phyloP scores from a whole-genome alignment of 2,888 invertebrate genomes.

The Resseliella maxima region DNA sequence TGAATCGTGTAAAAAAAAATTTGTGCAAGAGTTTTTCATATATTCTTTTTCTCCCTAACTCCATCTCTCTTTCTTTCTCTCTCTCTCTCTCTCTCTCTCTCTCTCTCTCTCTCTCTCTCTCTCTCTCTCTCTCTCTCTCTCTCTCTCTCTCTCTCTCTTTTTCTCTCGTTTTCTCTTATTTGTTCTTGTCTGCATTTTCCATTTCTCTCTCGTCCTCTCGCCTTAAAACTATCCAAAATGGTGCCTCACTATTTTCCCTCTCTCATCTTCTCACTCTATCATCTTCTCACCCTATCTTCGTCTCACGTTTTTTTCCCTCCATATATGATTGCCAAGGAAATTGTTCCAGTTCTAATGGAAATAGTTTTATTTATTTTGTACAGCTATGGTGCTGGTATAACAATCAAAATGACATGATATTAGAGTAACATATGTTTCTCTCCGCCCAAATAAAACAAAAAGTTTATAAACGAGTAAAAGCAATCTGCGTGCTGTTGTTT shows the following conservation, averaged over 20 bases:
- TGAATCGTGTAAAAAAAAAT: background rate
- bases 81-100: background rate
- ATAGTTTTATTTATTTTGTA: conserved; percentile 7
- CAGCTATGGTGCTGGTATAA: background rate
- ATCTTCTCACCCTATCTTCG: background rate
- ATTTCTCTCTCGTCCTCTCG: no score
- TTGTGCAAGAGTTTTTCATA: background rate
- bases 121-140: background rate
- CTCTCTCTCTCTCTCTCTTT: background rate
- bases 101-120: no score
- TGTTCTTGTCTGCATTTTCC: no score
- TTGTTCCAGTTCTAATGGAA: background rate
- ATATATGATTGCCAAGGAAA: conserved; percentile 25
- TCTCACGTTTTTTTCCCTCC: background rate
- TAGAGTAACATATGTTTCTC: background rate
- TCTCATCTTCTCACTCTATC: background rate
- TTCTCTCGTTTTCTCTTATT: background rate
- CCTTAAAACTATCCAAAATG: no score
- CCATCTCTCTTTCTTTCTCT: background rate
- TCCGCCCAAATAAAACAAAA: background rate
- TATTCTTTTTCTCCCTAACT: no score
- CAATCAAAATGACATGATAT: conserved; percentile 46
- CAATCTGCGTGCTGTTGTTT: background rate
- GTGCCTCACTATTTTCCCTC: no score
- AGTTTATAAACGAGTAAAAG: background rate